Base-by-base conservation (phyloP, 2,113 vertebrate species). In the Enhydra lutris region DNA sequence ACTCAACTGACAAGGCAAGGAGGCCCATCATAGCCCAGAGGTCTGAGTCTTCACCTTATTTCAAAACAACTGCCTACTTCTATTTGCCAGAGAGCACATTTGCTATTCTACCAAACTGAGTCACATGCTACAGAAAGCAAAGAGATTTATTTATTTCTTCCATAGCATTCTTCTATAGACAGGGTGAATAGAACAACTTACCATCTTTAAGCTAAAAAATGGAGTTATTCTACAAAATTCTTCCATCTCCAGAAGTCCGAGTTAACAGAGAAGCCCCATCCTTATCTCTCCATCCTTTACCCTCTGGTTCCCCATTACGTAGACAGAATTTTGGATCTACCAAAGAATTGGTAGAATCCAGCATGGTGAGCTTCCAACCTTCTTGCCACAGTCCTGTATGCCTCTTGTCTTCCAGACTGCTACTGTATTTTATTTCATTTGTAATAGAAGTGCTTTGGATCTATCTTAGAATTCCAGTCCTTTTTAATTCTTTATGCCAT, bases 371-470 rank as follows among this genome's bases (percentile, higher is more conserved):
- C 61, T 81, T 79, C 20, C 73, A 57, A 42, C 12, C 36, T 8
- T 9, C 15, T 13, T 15, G 20, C 14, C n/a, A 2, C 1, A 2
- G 3, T 18, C 11, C 4, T 31, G 0, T 21, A 17, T n/a, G 8
- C 3, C 6, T 88, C 18, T 78, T 1, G 3, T 57, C 73, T n/a
- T 10, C 69, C 18, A 31, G n/a, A 82, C 7, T 52, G 12, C 12
- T 13, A 8, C 31, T 11, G 2, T 61, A 42, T 89, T 94, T 96
- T 47, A 42, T 93, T 95, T 42, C 34, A 24, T 23, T 65, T 52
- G 20, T 67, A 63, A 83, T 17, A 42, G 14, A 67, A 82, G 0
- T 31, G 95, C 34, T 39, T 82, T 65, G 13, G 23, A 21, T 61
- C 31, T 84, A 14, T 39, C 6, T 29, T 78, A 61, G 26, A 80